Base-by-base conservation (phyloP, 1,140 invertebrate genomes). In the Drosophila micromelanica region DNA sequence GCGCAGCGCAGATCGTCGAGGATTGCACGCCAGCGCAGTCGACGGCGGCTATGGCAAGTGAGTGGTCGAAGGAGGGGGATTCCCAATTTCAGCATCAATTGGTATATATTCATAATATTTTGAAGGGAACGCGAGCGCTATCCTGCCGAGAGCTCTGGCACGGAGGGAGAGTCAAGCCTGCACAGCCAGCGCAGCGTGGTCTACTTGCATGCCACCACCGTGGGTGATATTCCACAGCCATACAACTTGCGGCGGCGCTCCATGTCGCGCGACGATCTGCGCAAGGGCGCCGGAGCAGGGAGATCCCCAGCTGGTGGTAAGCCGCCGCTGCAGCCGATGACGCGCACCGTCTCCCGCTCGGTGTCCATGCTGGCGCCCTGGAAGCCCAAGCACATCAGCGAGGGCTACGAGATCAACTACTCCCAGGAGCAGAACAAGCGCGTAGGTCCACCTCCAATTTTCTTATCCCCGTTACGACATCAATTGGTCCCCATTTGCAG, bases 311-410 rank as follows among this genome's bases (percentile, higher is more conserved):
- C 23, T 11, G 64, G 42, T 9, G 54, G 45, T n/a, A 70, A 93
- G 90, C 81, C 92, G 4, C 93, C 93, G 1, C 76, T 95, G 15
- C 93, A 94, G 67, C 94, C 94, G 3, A 96, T 96, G 81, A 95
- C 95, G 15, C 94, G 94, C 63, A 96, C 95, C 13, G 94, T 97
- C n/a, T 96, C 96, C 1, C 94, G 96, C 40, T 97, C 96, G 32
- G 96, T 97, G 68, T 97, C 96, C 3, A 95, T 97, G 43, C 93
- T 97, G 67, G 96, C 96, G 1, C 96, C 96, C 1, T 97, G 96
- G 96, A 95, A 95, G 61, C 96, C 96, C 1, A 94, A 95, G 43
- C 94, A 96, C 78, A 94, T 95, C 76, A 93, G 94, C 71, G 95
- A 96, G 79, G 94, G 94, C 51, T 95, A 95, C 90, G 96, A 97